Base-by-base conservation (phyloP, 2,888 invertebrate genomes). In the Drosophila mimetica region DNA sequence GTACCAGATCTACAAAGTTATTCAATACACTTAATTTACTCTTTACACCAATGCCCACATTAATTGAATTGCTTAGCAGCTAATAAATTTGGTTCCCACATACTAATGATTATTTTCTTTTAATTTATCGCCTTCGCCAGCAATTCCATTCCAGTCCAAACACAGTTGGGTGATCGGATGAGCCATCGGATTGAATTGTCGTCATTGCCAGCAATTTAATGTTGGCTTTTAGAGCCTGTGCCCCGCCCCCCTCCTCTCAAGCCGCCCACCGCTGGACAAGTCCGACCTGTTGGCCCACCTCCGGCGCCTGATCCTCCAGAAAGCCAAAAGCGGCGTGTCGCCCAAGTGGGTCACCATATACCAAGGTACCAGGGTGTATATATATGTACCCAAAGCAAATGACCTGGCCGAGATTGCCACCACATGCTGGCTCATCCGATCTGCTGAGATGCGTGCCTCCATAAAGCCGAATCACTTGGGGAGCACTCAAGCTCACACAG, bases 321-420 rank as follows among this genome's bases (percentile, higher is more conserved):
- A 50, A 30, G 37, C 39, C 34, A 44, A 22, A 2, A 54, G 59
- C 34, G 32, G 14, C 34, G 25, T 13, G 14, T 18, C n/a, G 32
- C 34, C 54, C 8, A 60, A 63, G 63, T 64, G 51, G 63, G 36
- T 60, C 63, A 59, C 28, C 11, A 18, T 18, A 39, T 18, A 6
- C 16, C 9, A 6, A 28, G 13, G 13, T 1, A 9, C 28, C 16
- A 4, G 34, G 4, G 11, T 30, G 4, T 11, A 44, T n/a, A 25
- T 20, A 20, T 20, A 20, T 25, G 25, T 25, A 9, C 22, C 58
- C 36, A 28, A 41, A 34, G 14, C 50, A 32, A 30, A 30, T 63
- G 52, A 48, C 59, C 67, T 69, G 67, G 36, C 67, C 59, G 47
- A 30, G 59, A 44, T 59, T 37, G 41, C 58, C 61, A n/a, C 30